phyloP scores from a whole-genome alignment of 2,113 vertebrate genomes.

The Cathartes aura region DNA sequence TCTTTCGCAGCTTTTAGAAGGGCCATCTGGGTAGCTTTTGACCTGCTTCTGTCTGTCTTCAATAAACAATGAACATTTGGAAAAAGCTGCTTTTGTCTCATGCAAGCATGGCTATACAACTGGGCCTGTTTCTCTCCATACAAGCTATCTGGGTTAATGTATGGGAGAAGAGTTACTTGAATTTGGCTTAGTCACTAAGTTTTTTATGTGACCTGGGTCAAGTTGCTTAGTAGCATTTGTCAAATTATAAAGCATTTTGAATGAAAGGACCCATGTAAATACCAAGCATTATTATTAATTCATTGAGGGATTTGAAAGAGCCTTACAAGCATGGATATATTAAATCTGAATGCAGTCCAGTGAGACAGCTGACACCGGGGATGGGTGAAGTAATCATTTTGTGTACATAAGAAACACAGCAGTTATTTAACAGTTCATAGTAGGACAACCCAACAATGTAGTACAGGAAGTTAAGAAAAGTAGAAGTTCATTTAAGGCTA shows the following conservation, averaged over 20 bases:
- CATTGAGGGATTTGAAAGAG: constrained; percentile 7
- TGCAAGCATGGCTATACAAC: neutral
- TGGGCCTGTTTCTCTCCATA: neutral
- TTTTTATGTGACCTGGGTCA: neutral
- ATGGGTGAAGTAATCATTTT: neutral
- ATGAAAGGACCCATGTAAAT: constrained; percentile 25
- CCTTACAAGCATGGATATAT: neutral
- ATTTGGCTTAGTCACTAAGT: neutral
- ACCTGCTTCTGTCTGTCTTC: neutral
- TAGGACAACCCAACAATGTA: neutral
- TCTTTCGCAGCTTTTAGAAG: neutral
- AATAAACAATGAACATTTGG: neutral
- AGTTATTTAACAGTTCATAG: constrained; percentile 19
- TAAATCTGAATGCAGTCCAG: neutral
- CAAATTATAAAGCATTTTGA: constrained; percentile 50
- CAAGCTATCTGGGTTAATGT: neutral
- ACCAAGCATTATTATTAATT: constrained; percentile 31
- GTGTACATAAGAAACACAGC: neutral
- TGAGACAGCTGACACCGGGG: neutral
- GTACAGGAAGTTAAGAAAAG: neutral
- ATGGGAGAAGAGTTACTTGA: neutral
- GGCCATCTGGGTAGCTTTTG: neutral
- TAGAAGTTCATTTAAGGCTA: constrained; percentile 25
- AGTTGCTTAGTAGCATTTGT: neutral
- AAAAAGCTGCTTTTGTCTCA: neutral